Evolutionary conservation across 2,888 invertebrate species (phyloP).

Genomic region (Poecilus cupreus): DNA sequence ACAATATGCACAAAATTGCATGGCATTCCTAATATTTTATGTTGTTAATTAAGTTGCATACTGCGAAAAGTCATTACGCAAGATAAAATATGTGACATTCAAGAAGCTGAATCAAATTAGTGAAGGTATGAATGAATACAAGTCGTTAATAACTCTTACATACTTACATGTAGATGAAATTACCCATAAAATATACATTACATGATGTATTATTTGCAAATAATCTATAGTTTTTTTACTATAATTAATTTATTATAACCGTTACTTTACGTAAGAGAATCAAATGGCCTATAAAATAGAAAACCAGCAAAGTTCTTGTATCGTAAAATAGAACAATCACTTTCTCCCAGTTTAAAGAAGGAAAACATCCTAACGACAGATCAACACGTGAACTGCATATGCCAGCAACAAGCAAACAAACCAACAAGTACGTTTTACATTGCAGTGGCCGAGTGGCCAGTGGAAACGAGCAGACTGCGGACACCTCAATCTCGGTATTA

Average conservation of each 20-base stretch:
- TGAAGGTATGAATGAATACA: neutral
- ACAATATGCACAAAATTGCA: no score
- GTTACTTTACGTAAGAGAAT: neutral
- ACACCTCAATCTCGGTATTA: conserved; percentile 42
- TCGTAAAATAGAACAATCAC: neutral
- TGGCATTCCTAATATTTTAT: neutral
- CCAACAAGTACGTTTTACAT: no score
- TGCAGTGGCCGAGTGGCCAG: no score
- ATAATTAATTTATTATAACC: no score
- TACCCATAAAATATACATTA: neutral
- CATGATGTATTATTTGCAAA: neutral
- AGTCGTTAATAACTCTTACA: neutral
- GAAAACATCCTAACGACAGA: no score
- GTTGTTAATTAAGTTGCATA: neutral
- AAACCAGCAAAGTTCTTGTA: no score
- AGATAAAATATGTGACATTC: neutral
- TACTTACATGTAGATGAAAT: neutral
- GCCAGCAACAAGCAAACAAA: no score
- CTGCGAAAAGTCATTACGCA: neutral
- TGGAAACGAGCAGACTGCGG: neutral
- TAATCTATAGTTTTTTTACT: neutral
- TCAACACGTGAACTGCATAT: no score
- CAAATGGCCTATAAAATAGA: no score
- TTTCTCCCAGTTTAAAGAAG: neutral
- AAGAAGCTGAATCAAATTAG: neutral